phyloP scores from a whole-genome alignment of 2,797 vertebrate genomes.

The Onychomys arenicola region DNA sequence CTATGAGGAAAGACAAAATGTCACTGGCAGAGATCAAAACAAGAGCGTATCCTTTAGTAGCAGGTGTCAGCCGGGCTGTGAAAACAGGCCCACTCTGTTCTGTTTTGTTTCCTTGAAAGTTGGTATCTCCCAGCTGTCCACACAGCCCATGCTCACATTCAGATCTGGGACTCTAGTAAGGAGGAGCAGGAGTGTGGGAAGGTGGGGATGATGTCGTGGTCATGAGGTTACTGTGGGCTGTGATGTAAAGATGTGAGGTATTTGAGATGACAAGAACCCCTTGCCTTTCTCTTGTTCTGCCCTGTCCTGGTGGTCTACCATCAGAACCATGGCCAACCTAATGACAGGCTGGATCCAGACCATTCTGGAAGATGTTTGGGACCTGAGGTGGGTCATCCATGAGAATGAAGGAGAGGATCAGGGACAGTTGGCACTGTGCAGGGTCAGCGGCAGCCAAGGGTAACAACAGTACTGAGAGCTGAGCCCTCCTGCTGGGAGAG shows the following conservation, averaged over 20 bases:
- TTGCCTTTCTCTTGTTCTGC: background rate
- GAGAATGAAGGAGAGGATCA: background rate
- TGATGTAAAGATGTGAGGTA: background rate
- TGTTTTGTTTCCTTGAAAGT: background rate
- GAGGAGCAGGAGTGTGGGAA: no score
- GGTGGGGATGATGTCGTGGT: background rate
- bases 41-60: background rate
- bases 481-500: background rate
- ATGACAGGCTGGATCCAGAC: background rate
- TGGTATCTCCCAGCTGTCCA: background rate
- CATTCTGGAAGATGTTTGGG: background rate
- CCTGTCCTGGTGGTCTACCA: no score
- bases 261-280: background rate
- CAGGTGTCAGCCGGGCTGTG: background rate
- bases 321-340: background rate
- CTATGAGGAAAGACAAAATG: background rate
- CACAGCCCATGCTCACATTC: fast-evolving
- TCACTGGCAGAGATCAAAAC: background rate
- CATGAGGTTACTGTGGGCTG: background rate
- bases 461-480: background rate
- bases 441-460: background rate
- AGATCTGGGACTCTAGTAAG: background rate
- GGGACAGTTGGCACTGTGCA: background rate
- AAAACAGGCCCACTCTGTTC: background rate
- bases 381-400: background rate